Evolutionary conservation across 2,888 invertebrate genomes (phyloP).

Genomic region (Mythimna pallens): DNA sequence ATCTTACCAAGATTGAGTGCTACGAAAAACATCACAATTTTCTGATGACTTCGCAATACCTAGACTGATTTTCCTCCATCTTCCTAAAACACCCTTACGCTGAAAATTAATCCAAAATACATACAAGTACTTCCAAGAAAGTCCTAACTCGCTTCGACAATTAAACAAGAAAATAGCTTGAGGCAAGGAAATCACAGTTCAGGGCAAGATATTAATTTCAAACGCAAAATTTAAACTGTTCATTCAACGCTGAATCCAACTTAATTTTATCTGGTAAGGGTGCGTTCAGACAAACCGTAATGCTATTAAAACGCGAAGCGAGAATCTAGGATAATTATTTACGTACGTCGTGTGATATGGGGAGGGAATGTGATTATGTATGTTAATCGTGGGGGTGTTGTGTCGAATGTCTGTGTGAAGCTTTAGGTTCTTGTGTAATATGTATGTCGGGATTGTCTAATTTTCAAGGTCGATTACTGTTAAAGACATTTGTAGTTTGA

Average conservation of each 20-base stretch:
- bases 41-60: not conserved
- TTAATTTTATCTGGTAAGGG: conserved; percentile 67
- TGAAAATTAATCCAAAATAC: conserved; percentile 59
- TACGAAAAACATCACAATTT: not conserved
- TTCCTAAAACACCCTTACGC: conserved; percentile 27
- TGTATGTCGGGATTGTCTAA: conserved; percentile 1
- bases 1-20: not conserved
- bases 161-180: conserved; percentile 70
- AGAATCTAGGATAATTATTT: conserved; percentile 45
- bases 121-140: conserved; percentile 36
- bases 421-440: not conserved
- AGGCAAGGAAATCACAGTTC: conserved; percentile 75
- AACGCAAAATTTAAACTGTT: conserved; percentile 76
- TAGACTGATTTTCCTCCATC: conserved; percentile 18
- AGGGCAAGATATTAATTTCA: conserved; percentile 76
- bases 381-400: conserved; percentile 31
- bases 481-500: not conserved
- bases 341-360: conserved; percentile 39
- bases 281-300: conserved; percentile 46
- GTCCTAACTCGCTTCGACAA: conserved; percentile 65
- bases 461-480: conserved; percentile 30
- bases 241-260: conserved; percentile 72
- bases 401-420: conserved; percentile 22
- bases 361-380: conserved; percentile 41
- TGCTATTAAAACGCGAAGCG: conserved; percentile 40